A percentile compares a stretch with the other conserved stretches of the same genome.
phyloP scores from a whole-genome alignment of 2,797 vertebrate species.

The Mustela erminea region DNA sequence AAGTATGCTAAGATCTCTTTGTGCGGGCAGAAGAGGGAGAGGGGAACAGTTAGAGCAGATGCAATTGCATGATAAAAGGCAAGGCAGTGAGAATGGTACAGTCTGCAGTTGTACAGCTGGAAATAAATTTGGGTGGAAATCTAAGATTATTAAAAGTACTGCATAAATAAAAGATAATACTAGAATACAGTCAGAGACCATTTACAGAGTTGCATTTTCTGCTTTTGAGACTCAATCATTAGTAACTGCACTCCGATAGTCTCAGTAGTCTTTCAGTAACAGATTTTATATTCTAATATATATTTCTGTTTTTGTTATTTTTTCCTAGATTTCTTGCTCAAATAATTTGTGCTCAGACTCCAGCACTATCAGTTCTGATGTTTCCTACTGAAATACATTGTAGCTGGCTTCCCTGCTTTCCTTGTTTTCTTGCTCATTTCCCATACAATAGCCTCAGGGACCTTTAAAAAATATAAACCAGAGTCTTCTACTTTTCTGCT shows the following conservation, averaged over 20 bases:
- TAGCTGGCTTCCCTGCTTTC: not conserved
- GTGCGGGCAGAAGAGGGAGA: not conserved
- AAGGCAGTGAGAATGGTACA: not conserved
- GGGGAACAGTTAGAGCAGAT: not conserved
- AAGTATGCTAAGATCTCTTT: not conserved
- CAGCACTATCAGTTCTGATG: not conserved
- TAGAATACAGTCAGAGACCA: not conserved
- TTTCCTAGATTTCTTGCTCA: not conserved
- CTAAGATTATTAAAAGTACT: not conserved
- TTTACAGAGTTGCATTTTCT: conserved; percentile 35
- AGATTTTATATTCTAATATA: not conserved
- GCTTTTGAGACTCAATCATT: conserved; percentile 19
- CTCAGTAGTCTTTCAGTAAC: not conserved
- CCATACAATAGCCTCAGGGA: not conserved
- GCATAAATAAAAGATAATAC: not conserved
- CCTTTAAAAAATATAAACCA: conserved; percentile 4
- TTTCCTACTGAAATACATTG: not conserved
- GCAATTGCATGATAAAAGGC: not conserved
- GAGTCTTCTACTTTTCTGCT: not conserved
- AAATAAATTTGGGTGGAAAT: not conserved
- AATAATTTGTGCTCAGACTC: not conserved
- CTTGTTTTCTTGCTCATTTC: not conserved
- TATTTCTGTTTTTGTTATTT: not conserved
- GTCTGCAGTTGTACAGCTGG: not conserved
- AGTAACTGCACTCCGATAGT: not conserved